Conservation (phyloP, 2,888 invertebrate genomes). For the Cryptophagus acutangulus region DNA sequence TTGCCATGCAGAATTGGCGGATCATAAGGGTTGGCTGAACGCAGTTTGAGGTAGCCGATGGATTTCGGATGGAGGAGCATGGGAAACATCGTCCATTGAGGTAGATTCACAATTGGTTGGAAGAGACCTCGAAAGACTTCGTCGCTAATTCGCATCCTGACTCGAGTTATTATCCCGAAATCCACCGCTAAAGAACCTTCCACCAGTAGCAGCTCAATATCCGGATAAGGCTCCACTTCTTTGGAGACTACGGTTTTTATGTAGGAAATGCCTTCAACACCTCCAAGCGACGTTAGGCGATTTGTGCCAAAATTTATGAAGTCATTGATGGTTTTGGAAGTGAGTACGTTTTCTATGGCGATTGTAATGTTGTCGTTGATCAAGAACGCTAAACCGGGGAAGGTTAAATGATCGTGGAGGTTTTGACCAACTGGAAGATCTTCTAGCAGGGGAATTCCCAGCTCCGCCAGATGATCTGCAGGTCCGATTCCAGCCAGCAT, state of each 20-base stretch:
- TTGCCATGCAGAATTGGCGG: conserved; percentile 59
- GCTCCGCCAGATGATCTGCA: conserved; percentile 51
- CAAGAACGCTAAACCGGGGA: conserved; percentile 44
- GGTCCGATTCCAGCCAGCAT: conserved; percentile 65
- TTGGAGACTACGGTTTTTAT: conserved; percentile 53
- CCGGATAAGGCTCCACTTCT: conserved; percentile 54
- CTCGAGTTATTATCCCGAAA: conserved; percentile 30
- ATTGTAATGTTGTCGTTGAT: not conserved
- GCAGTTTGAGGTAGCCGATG: conserved; percentile 50
- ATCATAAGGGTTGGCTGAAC: conserved; percentile 52
- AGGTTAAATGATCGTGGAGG: conserved; percentile 63
- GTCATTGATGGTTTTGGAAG: not conserved
- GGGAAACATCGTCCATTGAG: conserved; percentile 50
- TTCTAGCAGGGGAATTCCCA: conserved; percentile 56
- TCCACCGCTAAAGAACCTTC: conserved; percentile 56
- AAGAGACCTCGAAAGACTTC: conserved; percentile 14
- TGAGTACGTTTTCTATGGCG: not conserved
- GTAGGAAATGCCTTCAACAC: conserved; percentile 53
- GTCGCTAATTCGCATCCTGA: conserved; percentile 12
- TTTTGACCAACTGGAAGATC: conserved; percentile 63
- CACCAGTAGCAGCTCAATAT: conserved; percentile 59
- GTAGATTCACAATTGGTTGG: conserved; percentile 29
- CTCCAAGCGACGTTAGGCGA: conserved; percentile 55
- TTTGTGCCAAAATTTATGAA: conserved; percentile 37
- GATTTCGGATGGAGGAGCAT: conserved; percentile 56